These are phyloP conservation scores for Cyrtodaria siliqua DNA, from an alignment of 2,888 invertebrate genomes.

Conservation along the genomic window DNA sequence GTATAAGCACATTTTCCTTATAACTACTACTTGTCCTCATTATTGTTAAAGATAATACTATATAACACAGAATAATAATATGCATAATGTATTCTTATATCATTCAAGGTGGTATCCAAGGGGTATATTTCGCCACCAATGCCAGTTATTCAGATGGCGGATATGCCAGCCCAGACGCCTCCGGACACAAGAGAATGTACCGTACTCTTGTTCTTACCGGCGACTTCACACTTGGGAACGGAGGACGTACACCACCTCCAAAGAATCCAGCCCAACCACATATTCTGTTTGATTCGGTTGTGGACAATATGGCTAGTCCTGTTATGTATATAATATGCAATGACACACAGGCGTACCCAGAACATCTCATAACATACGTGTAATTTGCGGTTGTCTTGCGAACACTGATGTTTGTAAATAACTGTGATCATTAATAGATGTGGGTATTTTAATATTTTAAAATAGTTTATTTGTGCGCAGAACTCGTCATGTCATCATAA, in stretches of 20 bases:
- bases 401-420: too few species aligned
- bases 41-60: too few species aligned
- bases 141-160: slow-evolving; percentile 67
- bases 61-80: too few species aligned
- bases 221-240: slow-evolving; percentile 53
- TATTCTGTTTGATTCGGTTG: slow-evolving; percentile 68
- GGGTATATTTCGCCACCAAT: slow-evolving; percentile 79
- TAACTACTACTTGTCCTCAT: too few species aligned
- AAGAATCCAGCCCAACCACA: slow-evolving; percentile 10
- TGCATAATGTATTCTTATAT: too few species aligned
- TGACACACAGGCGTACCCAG: slow-evolving; percentile 79
- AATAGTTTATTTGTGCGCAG: too few species aligned
- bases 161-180: slow-evolving; percentile 57
- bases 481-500: too few species aligned
- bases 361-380: slow-evolving; percentile 71
- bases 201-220: slow-evolving; percentile 72
- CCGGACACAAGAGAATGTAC: slow-evolving; percentile 70
- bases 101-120: too few species aligned
- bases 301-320: slow-evolving; percentile 59
- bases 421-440: too few species aligned
- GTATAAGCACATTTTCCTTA: too few species aligned
- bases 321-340: slow-evolving; percentile 76
- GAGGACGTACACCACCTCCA: slow-evolving; percentile 62
- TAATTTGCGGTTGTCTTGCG: too few species aligned
- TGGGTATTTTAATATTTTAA: too few species aligned